Base-by-base conservation (phyloP, 2,113 vertebrate genomes). In the Tachycineta bicolor region DNA sequence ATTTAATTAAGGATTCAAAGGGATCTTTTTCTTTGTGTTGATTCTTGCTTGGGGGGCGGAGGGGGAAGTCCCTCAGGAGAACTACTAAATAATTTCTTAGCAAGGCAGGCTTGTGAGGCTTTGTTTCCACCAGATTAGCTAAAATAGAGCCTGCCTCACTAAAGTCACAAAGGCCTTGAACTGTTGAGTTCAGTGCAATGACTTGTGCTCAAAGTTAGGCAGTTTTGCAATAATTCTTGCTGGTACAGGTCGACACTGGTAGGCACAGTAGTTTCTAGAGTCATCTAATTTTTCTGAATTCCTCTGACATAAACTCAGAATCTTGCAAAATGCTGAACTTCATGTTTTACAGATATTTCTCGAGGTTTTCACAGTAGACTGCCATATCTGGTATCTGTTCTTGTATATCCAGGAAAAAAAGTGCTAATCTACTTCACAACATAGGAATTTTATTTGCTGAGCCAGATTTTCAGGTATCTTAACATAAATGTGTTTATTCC, bases 1-100 rank as follows among this genome's bases (percentile, higher is more conserved):
- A 78, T 96, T 98, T 96, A 97, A 96, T 95, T 96, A 96, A 89
- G 41, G 33, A 95, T 96, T 96, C 33, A 58, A 82, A 94, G 89
- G 63, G 39, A 79, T 93, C 10, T 85, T 67, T 92, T 83, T 90
- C 47, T 92, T 95, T 89, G 18, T 95, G 62, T 86, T 97, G 52
- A 73, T 96, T 96, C 90, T 74, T 97, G 83, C 73, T 95, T 97
- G 90, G 46, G 93, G 39, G n/a, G n/a, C n/a, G n/a, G n/a, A n/a
- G n/a, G 74, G 52, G 79, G 9, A 52, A 41, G 29, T 80, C 74
- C 67, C 86, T 84, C 67, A 89, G 79, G 92, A 97, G 65, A 91
- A 18, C 62, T 85, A 39, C 58, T 97, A 78, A 97, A 96, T 96
- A 84, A 94, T 96, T 95, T 96, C 95, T 93, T 89, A 93, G 78